Percentiles rank a stretch among this genome's conserved stretches.
Conservation (phyloP, 2,797 vertebrate species). For the Esox masquinongy region DNA sequence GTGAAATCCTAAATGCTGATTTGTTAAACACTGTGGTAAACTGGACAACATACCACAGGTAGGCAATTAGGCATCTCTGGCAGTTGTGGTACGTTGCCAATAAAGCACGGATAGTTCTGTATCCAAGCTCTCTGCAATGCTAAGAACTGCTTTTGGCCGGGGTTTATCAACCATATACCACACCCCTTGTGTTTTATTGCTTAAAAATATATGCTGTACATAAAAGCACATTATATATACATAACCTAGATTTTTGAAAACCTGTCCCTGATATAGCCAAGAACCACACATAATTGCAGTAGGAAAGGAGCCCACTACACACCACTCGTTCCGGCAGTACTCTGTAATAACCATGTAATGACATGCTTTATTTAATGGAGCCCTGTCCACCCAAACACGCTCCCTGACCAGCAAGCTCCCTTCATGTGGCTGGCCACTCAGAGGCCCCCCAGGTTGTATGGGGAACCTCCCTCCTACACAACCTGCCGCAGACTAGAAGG, state of each 20-base stretch:
- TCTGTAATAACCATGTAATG: constrained; percentile 43
- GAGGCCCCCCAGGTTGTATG: constrained; percentile 21
- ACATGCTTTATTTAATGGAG: constrained; percentile 37
- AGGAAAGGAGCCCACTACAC: not conserved
- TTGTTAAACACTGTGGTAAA: too few species aligned
- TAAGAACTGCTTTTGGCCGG: too few species aligned
- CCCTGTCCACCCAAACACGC: constrained; percentile 61
- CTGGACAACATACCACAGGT: too few species aligned
- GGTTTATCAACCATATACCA: too few species aligned
- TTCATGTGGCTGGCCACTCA: constrained; percentile 34
- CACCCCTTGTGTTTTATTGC: too few species aligned
- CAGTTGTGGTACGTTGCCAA: too few species aligned
- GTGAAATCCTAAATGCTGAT: too few species aligned
- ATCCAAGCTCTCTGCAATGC: too few species aligned
- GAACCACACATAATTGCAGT: not conserved
- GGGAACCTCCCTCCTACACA: constrained; percentile 16
- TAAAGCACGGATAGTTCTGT: too few species aligned
- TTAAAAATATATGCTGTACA: not conserved
- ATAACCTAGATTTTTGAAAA: not conserved
- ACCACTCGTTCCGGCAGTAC: not conserved
- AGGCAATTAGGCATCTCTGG: too few species aligned
- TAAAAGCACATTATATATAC: not conserved
- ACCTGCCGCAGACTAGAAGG: constrained; percentile 10
- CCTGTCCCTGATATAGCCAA: too few species aligned
- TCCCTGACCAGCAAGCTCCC: constrained; percentile 8